These are phyloP conservation scores for Salvelinus alpinus DNA, from an alignment of 2,113 vertebrate genomes.

Conservation along the genomic window DNA sequence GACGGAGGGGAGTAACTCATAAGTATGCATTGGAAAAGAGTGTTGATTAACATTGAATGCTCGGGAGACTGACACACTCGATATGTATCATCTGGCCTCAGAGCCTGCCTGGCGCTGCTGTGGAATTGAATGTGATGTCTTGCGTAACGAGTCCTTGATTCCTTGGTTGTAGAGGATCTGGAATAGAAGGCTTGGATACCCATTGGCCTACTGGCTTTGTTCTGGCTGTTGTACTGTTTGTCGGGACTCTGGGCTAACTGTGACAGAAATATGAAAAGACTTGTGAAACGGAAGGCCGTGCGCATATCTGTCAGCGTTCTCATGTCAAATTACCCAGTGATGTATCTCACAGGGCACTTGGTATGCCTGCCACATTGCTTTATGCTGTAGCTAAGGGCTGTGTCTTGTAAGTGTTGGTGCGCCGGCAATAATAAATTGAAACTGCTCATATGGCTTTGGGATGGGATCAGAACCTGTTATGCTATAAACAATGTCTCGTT, in stretches of 20 bases:
- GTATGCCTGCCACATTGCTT: conserved; percentile 28
- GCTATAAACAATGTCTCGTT: conserved; percentile 43
- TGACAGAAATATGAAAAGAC: conserved; percentile 60
- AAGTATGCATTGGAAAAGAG: conserved; percentile 67
- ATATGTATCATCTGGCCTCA: conserved; percentile 62
- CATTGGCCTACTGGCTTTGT: conserved; percentile 42
- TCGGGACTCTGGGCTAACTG: conserved; percentile 46
- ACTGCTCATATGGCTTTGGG: conserved; percentile 9
- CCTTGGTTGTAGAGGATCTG: conserved; percentile 46
- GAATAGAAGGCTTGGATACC: conserved; percentile 44
- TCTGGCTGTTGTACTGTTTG: conserved; percentile 45
- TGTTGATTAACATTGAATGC: conserved; percentile 68
- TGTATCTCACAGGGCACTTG: conserved; percentile 44
- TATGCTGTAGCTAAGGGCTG: conserved; percentile 25
- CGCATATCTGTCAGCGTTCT: conserved; percentile 51
- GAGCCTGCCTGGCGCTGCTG: conserved; percentile 45
- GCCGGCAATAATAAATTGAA: conserved; percentile 13
- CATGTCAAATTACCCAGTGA: conserved; percentile 44
- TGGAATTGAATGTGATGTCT: conserved; percentile 63
- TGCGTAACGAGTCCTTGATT: conserved; percentile 55
- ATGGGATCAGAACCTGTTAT: too few relatives aligned
- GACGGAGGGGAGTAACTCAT: conserved; percentile 64
- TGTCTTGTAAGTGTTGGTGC: conserved; percentile 25
- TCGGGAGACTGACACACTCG: conserved; percentile 54
- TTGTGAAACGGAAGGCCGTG: conserved; percentile 55